Evolutionary conservation across 30 jellyfish, hydroid and myxozoan species (phyloP).

Genomic region (Phacellophora camtschatica): DNA sequence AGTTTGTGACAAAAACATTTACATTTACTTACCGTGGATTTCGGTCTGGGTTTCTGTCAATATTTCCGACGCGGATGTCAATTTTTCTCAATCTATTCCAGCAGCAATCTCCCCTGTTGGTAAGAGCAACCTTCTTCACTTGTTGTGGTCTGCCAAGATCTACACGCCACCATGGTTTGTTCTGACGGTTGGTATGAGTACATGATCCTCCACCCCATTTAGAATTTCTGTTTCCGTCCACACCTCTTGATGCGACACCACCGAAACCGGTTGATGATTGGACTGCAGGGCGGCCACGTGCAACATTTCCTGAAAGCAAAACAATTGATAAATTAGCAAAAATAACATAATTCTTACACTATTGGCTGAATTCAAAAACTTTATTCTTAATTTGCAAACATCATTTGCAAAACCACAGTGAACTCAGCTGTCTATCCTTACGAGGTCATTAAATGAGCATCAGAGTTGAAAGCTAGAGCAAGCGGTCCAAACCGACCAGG

Average conservation of each 20-base stretch:
- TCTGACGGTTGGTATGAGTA: conserved; percentile 50
- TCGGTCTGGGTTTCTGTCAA: conserved; percentile 13
- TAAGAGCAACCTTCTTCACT: conserved; percentile 26
- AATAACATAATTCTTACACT: too few relatives aligned
- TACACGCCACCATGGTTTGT: conserved; percentile 69
- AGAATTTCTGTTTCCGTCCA: conserved; percentile 52
- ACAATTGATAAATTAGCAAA: neutral
- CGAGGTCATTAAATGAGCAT: too few relatives aligned
- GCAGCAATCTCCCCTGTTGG: conserved; percentile 57
- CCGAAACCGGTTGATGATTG: conserved; percentile 58
- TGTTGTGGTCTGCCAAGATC: conserved; percentile 45
- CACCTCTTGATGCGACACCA: conserved; percentile 51
- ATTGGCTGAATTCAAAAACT: too few relatives aligned
- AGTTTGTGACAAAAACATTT: too few relatives aligned
- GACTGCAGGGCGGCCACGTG: conserved; percentile 42
- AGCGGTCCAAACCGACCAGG: too few relatives aligned
- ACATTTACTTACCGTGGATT: conserved; percentile 24
- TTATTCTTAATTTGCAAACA: too few relatives aligned
- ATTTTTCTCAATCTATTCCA: conserved; percentile 12
- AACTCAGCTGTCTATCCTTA: too few relatives aligned
- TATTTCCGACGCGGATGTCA: conserved; percentile 49
- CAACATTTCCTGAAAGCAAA: conserved; percentile 20
- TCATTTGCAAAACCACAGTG: too few relatives aligned
- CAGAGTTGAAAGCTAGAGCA: too few relatives aligned
- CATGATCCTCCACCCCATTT: conserved; percentile 66